Base-by-base conservation (phyloP, 1,140 invertebrate genomes). In the Drosophila pachea region DNA sequence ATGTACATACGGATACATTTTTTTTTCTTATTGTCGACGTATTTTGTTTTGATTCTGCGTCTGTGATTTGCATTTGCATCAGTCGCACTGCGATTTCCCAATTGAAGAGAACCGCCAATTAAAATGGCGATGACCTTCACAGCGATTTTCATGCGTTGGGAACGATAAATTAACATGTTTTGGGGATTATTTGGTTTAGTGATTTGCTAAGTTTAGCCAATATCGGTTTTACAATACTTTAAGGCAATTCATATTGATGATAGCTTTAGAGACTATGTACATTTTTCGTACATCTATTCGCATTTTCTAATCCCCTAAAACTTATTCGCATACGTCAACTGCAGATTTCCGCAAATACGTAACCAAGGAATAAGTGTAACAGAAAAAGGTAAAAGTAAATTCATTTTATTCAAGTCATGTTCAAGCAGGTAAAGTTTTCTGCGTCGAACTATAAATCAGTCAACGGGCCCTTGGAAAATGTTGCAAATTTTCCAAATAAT, bases 101-200 rank as follows among this genome's bases (percentile, higher is more conserved):
- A 58, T 48, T 47, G 59, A 53, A 50, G 59, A 52, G 40, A 36
- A 62, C 36, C 32, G 54, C 66, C 68, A 56, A 72, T 66, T 43
- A 67, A 54, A 61, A 68, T 68, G 40, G 22, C 40, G 47, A 35
- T 55, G 76, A 78, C 76, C 76, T 78, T 78, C 76, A 60, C 76
- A 43, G 35, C 74, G 61, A 78, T 52, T 60, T 61, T 61, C 33
- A 32, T 36, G 49, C 54, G 8, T 61, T 33, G 64, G 64, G 55
- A 64, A 55, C 33, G 50, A 22, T 32, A 43, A 50, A 59, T 59
- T 42, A 22, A 3, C 58, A 36, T 56, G 45, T 48, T 63, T 60
- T 45, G 12, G 22, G 36, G 33, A 32, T 71, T 67, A 16, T 35
- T 58, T 22, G 22, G 76, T 50, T 73, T 79, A 68, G 40, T 79